These are phyloP conservation scores for Meiosimyza decipiens DNA, from an alignment of 2,888 invertebrate species.

Conservation along the genomic window DNA sequence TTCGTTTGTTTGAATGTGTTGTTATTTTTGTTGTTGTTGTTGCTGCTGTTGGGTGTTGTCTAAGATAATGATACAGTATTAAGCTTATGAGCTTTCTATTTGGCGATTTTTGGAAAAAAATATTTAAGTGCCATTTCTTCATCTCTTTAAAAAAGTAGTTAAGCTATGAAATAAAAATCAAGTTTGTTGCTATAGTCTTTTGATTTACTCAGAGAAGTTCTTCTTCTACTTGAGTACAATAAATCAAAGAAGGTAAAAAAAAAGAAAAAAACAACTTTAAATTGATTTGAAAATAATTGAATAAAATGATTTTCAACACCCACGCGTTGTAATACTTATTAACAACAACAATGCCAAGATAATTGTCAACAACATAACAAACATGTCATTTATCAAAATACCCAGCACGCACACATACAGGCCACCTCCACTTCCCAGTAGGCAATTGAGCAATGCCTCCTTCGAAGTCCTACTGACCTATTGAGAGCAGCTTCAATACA, in stretches of 20 bases:
- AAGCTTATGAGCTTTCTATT: too few relatives aligned
- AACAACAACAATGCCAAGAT: neutral
- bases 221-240: neutral
- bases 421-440: neutral
- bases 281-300: constrained; percentile 12
- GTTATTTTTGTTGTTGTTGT: constrained; percentile 13
- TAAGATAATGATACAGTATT: too few relatives aligned
- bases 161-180: neutral
- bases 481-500: too few relatives aligned
- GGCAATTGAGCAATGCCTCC: neutral
- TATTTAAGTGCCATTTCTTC: neutral
- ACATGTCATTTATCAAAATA: constrained; percentile 32
- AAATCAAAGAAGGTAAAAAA: neutral
- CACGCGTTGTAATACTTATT: constrained; percentile 5
- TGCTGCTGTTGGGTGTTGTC: constrained; percentile 2
- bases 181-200: constrained; percentile 16
- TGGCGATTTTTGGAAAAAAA: neutral
- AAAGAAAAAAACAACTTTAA: neutral
- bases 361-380: constrained; percentile 30
- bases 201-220: neutral
- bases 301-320: constrained; percentile 15
- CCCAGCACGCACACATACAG: neutral
- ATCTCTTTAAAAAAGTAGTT: too few relatives aligned
- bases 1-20: constrained; percentile 1
- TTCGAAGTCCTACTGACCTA: neutral